phyloP scores from a whole-genome alignment of 2,797 vertebrate genomes.

The Limosa lapponica region DNA sequence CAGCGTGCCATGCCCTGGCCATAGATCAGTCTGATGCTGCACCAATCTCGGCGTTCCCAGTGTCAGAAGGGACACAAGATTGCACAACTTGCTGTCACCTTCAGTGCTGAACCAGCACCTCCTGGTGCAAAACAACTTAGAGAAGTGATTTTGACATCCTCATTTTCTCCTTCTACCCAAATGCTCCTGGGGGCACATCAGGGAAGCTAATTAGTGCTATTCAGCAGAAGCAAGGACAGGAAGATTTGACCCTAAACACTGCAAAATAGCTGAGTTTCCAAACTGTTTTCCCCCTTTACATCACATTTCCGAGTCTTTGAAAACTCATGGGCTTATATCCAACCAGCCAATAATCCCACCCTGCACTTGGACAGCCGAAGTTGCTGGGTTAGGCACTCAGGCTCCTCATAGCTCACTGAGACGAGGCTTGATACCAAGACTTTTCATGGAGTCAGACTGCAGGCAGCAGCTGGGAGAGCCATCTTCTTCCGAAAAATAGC shows the following conservation, averaged over 20 bases:
- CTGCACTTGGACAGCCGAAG: neutral
- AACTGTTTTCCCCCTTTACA: neutral
- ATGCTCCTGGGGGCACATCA: neutral
- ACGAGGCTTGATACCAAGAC: neutral
- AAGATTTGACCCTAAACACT: neutral
- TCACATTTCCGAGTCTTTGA: neutral
- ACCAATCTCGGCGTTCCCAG: fast-evolving
- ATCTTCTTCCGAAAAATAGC: neutral
- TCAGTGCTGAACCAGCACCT: neutral
- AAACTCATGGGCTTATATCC: neutral
- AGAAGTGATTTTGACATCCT: neutral
- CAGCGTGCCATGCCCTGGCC: fast-evolving
- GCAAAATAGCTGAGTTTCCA: neutral
- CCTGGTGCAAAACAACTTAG: neutral
- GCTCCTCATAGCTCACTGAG: neutral
- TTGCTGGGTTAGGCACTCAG: neutral
- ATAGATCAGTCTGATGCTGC: neutral
- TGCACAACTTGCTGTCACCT: neutral
- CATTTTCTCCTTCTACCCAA: neutral
- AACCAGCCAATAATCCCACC: neutral
- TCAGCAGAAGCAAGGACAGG: neutral
- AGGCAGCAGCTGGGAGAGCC: neutral
- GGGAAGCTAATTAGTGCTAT: neutral
- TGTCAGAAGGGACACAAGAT: neutral
- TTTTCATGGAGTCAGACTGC: neutral